phyloP scores from a whole-genome alignment of 2,113 vertebrate genomes.

The Oxyruncus cristatus region DNA sequence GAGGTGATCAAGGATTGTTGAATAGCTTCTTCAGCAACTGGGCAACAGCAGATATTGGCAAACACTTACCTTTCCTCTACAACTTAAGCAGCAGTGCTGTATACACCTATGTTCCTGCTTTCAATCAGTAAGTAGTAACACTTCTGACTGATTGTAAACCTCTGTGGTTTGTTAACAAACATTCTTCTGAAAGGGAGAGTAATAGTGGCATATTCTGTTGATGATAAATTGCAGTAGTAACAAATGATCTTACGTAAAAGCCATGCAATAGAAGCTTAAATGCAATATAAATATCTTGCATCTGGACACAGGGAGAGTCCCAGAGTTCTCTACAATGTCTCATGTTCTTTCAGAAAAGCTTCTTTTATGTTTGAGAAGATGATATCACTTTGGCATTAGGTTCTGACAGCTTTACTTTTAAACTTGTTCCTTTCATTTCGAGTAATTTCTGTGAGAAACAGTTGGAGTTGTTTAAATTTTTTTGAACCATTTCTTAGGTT shows the following conservation, averaged over 20 bases:
- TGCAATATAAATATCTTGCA: background rate
- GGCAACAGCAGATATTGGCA: conserved; percentile 76
- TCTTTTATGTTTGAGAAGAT: background rate
- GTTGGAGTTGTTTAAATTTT: background rate
- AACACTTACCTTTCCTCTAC: conserved; percentile 82
- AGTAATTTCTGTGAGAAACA: background rate
- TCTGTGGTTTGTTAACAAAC: background rate
- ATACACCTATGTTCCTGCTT: conserved; percentile 82
- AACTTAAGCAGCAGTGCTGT: conserved; percentile 75
- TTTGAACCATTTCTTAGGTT: background rate
- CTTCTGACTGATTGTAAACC: background rate
- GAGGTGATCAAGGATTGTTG: conserved; percentile 86
- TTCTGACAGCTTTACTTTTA: background rate
- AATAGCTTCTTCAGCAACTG: conserved; percentile 82
- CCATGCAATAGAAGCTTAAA: background rate
- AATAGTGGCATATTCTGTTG: background rate
- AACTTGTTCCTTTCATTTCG: background rate
- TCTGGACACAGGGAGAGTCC: background rate
- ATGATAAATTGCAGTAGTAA: background rate
- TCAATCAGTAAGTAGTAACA: conserved; percentile 75
- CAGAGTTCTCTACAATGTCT: background rate
- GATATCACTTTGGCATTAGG: background rate
- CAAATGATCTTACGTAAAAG: background rate
- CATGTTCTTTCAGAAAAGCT: background rate
- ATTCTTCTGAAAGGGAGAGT: background rate